Evolutionary conservation across 2,888 invertebrate genomes (phyloP), one percentile per base, ranked within the genome.

Genomic region (Homarus gammarus): DNA sequence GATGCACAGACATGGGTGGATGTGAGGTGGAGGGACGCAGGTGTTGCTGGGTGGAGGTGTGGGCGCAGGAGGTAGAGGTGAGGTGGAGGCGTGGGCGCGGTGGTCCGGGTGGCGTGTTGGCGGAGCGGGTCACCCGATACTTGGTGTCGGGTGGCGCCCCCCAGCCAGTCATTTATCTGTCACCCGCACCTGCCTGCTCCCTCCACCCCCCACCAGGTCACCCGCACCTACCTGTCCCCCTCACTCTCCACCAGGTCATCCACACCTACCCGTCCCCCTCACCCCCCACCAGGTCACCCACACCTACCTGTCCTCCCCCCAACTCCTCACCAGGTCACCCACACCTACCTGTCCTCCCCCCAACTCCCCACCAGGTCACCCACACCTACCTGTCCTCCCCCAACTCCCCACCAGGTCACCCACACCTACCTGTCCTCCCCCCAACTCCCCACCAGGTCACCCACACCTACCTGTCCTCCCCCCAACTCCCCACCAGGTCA

Each of bases 81-180:
- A 64, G 31, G 64, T 27, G 64, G 64, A 64, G 64, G 64, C 6
- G 64, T 22, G 31, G 64, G 64, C 22, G 64, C 38, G 22, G 12
- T 70, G 15, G 2, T 31, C 15, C 33, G 75, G 75, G 75, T 75
- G 75, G 75, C 40, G 75, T 38, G 75, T 44, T 75, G 75, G 40
- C 44, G 75, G 40, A 75, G 75, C 49, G 40, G 75, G 75, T 38
- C 38, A 75, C 75, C 27, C 12, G 49, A 75, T 75, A n/a, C 75
- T 18, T 2, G n/a, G 75, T 38, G 44, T 75, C 75, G 75, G 75
- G 75, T 75, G 40, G n/a, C 75, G 44, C 44, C 44, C 75, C 44
- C 75, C 75, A 75, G 75, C 75, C 44, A 49, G 75, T 75, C 75
- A 75, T 75, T 75, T 75, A 75, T 75, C 75, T 75, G 75, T 75